These are phyloP conservation scores for Drosophila erecta DNA, from an alignment of 1,140 invertebrate genomes.

Conservation along the genomic window DNA sequence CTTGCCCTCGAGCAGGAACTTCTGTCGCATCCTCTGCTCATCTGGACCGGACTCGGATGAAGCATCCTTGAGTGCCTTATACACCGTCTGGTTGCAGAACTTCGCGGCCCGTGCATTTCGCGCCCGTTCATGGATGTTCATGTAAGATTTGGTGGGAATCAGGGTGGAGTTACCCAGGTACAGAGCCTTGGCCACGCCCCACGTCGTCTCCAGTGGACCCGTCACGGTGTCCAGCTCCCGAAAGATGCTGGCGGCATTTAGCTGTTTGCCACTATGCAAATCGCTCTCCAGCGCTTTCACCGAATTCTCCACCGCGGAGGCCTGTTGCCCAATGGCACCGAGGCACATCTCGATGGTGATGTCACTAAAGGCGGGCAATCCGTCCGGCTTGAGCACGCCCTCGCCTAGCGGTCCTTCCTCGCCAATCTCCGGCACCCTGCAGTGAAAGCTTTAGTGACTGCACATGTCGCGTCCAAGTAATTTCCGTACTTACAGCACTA, in stretches of 20 bases:
- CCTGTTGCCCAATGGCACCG: constrained; percentile 91
- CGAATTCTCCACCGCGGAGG: constrained; percentile 92
- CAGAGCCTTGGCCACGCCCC: constrained; percentile 93
- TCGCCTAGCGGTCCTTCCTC: constrained; percentile 91
- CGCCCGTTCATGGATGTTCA: constrained; percentile 90
- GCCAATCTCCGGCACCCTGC: constrained; percentile 95
- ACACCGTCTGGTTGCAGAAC: constrained; percentile 89
- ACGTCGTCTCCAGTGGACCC: constrained; percentile 91
- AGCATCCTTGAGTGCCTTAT: constrained; percentile 86
- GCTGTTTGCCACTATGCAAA: constrained; percentile 75
- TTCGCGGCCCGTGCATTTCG: constrained; percentile 88
- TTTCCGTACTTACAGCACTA: constrained; percentile 73
- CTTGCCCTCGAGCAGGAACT: constrained; percentile 92
- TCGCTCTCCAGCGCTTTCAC: constrained; percentile 85
- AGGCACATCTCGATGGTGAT: constrained; percentile 93
- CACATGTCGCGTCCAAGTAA: background rate
- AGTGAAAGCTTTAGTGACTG: background rate
- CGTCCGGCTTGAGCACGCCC: constrained; percentile 89
- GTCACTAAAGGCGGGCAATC: constrained; percentile 91
- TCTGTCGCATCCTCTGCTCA: constrained; percentile 89
- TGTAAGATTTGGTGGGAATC: constrained; percentile 91
- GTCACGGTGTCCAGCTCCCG: constrained; percentile 90
- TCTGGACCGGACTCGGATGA: constrained; percentile 77
- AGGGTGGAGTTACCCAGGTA: constrained; percentile 92
- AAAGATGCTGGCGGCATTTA: constrained; percentile 90